A percentile compares a stretch with the other conserved stretches of the same genome.
Evolutionary conservation across 1,140 invertebrate genomes (phyloP).

Genomic region (Mizuhopecten yessoensis): DNA sequence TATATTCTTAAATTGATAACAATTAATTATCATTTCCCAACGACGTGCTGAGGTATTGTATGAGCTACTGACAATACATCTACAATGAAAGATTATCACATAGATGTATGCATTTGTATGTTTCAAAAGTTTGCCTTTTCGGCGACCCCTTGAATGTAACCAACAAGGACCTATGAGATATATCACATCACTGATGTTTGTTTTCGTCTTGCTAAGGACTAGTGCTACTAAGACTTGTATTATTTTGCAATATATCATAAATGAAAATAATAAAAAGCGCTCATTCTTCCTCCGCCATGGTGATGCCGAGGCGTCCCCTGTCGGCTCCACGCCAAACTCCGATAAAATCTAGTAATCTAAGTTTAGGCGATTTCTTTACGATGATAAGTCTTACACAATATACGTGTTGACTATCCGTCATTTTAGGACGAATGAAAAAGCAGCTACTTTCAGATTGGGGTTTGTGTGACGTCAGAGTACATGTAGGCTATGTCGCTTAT

Average conservation of each 20-base stretch:
- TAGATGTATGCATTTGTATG: not conserved
- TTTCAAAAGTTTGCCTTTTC: not conserved
- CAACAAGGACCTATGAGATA: not conserved
- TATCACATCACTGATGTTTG: not conserved
- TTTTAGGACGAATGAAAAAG: not conserved
- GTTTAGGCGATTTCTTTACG: not conserved
- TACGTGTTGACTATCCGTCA: not conserved
- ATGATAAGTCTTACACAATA: not conserved
- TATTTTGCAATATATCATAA: not conserved
- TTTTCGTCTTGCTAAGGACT: not conserved
- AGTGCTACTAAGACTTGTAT: not conserved
- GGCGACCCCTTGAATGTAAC: not conserved
- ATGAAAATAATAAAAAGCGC: not conserved
- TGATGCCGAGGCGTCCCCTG: not conserved
- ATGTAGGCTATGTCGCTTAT: conserved; percentile 18
- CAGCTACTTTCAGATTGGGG: not conserved
- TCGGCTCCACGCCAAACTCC: not conserved
- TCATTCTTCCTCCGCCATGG: not conserved
- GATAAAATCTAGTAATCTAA: not conserved
- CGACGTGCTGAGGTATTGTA: not conserved
- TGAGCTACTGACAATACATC: not conserved
- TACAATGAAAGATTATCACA: not conserved
- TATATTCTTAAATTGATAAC: not conserved
- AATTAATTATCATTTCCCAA: not conserved
- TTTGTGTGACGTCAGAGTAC: conserved; percentile 6